These are phyloP conservation scores for Podarcis muralis DNA, from an alignment of 2,113 vertebrate genomes.

Conservation along the genomic window DNA sequence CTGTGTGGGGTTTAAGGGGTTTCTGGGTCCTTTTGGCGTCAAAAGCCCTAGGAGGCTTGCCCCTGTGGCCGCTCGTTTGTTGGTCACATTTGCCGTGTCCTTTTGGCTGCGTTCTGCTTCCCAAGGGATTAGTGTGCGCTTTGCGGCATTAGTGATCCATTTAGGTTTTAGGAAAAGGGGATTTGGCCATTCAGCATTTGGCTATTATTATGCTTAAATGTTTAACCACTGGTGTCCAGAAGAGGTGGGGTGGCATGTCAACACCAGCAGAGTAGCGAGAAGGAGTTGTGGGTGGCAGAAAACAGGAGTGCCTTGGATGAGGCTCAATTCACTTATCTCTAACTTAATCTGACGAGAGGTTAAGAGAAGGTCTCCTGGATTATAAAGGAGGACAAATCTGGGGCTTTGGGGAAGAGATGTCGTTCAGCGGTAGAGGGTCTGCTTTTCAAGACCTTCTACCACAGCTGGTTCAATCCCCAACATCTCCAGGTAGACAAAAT, in stretches of 20 bases:
- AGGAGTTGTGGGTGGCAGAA: background rate
- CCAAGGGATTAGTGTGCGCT: constrained; percentile 58
- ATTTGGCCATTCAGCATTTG: constrained; percentile 62
- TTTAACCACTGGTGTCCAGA: constrained; percentile 60
- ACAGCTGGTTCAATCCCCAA: background rate
- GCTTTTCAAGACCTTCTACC: background rate
- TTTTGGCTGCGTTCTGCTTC: background rate
- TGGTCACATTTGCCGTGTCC: background rate
- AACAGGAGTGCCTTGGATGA: background rate
- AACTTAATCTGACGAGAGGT: background rate
- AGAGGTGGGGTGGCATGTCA: background rate
- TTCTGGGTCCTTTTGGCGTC: background rate
- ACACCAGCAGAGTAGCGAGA: background rate
- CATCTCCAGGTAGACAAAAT: no score
- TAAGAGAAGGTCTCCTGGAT: background rate
- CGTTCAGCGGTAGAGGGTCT: no score
- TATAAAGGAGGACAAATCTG: accelerated
- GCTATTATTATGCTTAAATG: constrained; percentile 57
- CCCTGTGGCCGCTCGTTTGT: background rate
- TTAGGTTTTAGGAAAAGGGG: constrained; percentile 68
- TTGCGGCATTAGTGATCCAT: constrained; percentile 68
- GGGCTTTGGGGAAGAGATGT: no score
- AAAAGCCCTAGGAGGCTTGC: background rate
- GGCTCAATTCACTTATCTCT: background rate
- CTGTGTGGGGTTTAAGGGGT: background rate